phyloP scores from a whole-genome alignment of 2,797 vertebrate species.

The Myotis daubentonii region DNA sequence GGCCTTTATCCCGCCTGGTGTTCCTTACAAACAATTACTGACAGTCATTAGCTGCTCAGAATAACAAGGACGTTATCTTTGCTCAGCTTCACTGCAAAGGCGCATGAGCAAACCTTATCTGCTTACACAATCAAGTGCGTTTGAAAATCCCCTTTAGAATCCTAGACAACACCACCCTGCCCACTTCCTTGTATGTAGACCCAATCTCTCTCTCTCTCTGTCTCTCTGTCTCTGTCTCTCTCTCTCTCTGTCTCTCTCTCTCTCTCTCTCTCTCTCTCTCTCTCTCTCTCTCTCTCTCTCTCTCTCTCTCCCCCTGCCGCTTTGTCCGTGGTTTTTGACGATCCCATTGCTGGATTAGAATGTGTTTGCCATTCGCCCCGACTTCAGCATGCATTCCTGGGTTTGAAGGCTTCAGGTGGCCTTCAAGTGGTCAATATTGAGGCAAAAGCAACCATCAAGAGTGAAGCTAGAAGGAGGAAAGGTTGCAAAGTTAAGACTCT shows the following conservation, averaged over 20 bases:
- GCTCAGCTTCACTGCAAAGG: slow-evolving; percentile 25
- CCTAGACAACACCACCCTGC: neutral
- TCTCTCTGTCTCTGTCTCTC: neutral
- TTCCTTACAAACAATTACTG: slow-evolving; percentile 63
- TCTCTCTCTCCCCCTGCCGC: neutral
- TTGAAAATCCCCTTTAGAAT: slow-evolving; percentile 32
- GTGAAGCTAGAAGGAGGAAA: neutral
- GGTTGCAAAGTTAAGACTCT: slow-evolving; percentile 60
- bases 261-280: neutral
- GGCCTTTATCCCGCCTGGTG: neutral
- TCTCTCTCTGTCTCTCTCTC: neutral
- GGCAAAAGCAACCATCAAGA: slow-evolving; percentile 58
- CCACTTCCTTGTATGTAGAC: neutral
- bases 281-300: neutral
- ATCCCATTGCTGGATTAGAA: neutral
- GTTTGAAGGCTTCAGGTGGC: neutral
- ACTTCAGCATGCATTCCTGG: slow-evolving; percentile 27
- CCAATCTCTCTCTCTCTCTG: neutral
- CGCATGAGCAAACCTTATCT: neutral
- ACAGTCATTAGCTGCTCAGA: slow-evolving; percentile 66
- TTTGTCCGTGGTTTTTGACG: slow-evolving; percentile 46
- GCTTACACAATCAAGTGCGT: neutral
- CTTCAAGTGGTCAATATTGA: neutral
- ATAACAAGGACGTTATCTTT: slow-evolving; percentile 60
- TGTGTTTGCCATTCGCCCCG: neutral